Evolutionary conservation across 35 echinoderm and acorn worm genomes (phyloP), one percentile per base, ranked within the genome.

Genomic region (Apostichopus japonicus): DNA sequence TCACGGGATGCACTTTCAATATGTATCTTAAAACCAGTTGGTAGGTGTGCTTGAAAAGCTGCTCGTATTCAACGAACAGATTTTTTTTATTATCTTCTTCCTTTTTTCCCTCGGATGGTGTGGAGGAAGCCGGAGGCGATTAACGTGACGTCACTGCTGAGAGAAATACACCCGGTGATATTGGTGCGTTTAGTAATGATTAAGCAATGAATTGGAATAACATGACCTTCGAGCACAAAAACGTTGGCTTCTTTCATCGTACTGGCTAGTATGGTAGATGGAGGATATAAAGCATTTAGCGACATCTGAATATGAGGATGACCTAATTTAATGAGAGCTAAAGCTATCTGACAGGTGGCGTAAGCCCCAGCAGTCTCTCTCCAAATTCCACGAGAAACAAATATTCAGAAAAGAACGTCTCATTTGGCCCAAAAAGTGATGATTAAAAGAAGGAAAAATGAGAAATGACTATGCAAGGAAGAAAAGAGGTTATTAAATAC

Each of bases 171-270:
- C 11, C 11, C 24, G 33, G 33, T 44, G 33, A 44, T 44, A 44
- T 44, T 44, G 33, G 79, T 83, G 54, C 54, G 54, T 83, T 54
- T 54, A 83, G 19, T 8, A 83, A 54, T 83, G 79, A 83, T 83
- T 83, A 83, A 8, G 79, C 79, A n/a, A 83, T 83, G 79, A 51
- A 83, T 55, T 83, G 27, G 22, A 55, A 83, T 55, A 83, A 83
- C 54, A 55, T 83, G 79, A 21, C 79, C 79, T 83, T 83, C 10
- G 54, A 83, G 79, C 79, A 52, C 2, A 7, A 15, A 54, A 83
- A 52, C 53, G 10, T 8, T 54, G 10, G 79, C 7, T 15, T 83
- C 51, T 55, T 11, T 19, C 8, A 52, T 54, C 4, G 79, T 54
- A 13, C 19, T 15, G 17, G 16, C 79, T 54, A 44, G 14, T 55